A percentile compares a stretch with the other conserved stretches of the same genome.
Conservation (phyloP, 2,113 vertebrate species). For the Paracanthobrama guichenoti region DNA sequence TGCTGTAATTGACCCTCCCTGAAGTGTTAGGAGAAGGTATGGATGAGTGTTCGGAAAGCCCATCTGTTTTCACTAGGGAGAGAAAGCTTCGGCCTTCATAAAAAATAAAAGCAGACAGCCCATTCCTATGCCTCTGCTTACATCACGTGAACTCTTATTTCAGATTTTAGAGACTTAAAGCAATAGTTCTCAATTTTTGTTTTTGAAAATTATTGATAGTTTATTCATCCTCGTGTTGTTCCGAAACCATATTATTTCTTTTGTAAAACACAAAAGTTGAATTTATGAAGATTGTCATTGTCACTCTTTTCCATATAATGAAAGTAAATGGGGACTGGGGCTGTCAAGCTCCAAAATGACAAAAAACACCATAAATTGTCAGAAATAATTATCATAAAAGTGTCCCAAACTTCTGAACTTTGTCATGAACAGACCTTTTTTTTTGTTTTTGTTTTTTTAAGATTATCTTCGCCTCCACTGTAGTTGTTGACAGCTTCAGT, state of each 20-base stretch:
- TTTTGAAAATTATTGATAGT: neutral
- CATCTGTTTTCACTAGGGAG: conserved; percentile 74
- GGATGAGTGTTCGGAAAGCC: conserved; percentile 60
- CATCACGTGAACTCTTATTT: conserved; percentile 44
- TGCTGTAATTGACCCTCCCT: conserved; percentile 77
- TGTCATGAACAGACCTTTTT: neutral
- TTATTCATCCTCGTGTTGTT: neutral
- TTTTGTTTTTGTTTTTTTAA: neutral
- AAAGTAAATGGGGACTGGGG: neutral
- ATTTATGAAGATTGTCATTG: neutral
- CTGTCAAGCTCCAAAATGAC: neutral
- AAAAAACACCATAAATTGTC: neutral
- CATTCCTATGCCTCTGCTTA: conserved; percentile 30
- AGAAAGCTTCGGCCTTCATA: conserved; percentile 40
- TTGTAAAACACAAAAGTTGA: neutral
- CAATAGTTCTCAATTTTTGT: neutral
- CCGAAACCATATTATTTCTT: neutral
- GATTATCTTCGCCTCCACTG: neutral
- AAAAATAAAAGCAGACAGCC: conserved; percentile 14
- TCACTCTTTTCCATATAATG: neutral
- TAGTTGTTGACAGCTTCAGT: neutral
- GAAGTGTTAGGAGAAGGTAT: conserved; percentile 73
- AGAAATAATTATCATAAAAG: neutral
- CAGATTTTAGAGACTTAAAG: neutral
- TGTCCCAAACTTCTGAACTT: neutral